Conservation (phyloP, 2,797 vertebrate species). For the Argentina silus region DNA sequence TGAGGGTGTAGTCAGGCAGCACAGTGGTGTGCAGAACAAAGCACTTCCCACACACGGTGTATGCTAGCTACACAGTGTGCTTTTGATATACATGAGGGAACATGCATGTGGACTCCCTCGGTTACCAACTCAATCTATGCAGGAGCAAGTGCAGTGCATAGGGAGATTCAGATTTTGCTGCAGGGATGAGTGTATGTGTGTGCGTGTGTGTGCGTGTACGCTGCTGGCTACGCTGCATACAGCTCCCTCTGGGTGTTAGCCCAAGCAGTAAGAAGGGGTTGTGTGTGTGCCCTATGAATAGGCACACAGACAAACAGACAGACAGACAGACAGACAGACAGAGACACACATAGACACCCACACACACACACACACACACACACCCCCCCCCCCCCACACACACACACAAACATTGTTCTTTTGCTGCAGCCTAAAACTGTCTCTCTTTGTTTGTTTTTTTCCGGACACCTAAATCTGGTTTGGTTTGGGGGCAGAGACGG, state of each 20-base stretch:
- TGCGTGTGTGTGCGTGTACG: background rate
- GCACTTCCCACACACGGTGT: background rate
- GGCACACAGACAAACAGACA: background rate
- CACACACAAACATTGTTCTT: background rate
- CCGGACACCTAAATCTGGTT: constrained; percentile 69
- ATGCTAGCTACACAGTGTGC: background rate
- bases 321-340: background rate
- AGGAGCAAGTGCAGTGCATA: background rate
- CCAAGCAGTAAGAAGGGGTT: background rate
- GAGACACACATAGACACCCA: background rate
- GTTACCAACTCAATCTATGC: background rate
- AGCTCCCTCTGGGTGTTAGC: background rate
- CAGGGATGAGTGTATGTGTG: background rate
- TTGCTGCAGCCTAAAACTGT: background rate
- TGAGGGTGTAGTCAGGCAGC: background rate
- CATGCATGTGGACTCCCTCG: background rate
- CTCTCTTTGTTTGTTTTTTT: constrained; percentile 74
- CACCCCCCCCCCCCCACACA: background rate
- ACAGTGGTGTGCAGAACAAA: background rate
- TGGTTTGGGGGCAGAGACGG: constrained; percentile 77
- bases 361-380: background rate
- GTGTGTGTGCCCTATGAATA: background rate
- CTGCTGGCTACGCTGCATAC: background rate
- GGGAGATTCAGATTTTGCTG: background rate
- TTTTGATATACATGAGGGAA: background rate